Percentiles rank a stretch among this genome's conserved stretches.
Evolutionary conservation across 2,113 vertebrate species (phyloP).

Genomic region (Diadophis punctatus): DNA sequence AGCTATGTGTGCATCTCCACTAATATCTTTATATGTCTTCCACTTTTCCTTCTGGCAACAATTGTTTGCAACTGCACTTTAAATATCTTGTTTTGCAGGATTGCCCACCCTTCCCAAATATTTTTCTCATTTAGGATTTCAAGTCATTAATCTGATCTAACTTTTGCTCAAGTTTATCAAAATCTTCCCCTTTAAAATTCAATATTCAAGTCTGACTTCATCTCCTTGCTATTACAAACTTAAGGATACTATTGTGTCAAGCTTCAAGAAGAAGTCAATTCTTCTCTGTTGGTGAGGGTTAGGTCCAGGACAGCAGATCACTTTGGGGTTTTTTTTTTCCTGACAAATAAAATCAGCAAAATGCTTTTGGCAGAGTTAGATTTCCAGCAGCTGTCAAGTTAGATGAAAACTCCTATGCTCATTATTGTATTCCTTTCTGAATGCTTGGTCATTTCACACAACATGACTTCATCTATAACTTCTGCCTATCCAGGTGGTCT

Average conservation of each 20-base stretch:
- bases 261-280: neutral
- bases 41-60: neutral
- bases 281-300: neutral
- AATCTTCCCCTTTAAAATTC: neutral
- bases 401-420: neutral
- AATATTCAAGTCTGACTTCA: neutral
- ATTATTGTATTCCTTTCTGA: neutral
- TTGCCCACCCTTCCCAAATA: neutral
- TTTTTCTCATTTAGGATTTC: neutral
- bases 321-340: neutral
- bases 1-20: neutral
- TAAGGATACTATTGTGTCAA: neutral
- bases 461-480: neutral
- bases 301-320: neutral
- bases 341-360: neutral
- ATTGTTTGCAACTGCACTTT: neutral
- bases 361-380: neutral
- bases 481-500: neutral
- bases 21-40: neutral
- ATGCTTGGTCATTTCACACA: neutral
- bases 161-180: neutral
- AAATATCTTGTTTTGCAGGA: neutral
- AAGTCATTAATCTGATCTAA: no score
- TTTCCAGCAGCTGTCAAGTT: neutral
- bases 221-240: neutral